Evolutionary conservation across 1,140 invertebrate genomes (phyloP), one percentile per base, ranked within the genome.

Genomic region (Caenorhabditis inopinata): DNA sequence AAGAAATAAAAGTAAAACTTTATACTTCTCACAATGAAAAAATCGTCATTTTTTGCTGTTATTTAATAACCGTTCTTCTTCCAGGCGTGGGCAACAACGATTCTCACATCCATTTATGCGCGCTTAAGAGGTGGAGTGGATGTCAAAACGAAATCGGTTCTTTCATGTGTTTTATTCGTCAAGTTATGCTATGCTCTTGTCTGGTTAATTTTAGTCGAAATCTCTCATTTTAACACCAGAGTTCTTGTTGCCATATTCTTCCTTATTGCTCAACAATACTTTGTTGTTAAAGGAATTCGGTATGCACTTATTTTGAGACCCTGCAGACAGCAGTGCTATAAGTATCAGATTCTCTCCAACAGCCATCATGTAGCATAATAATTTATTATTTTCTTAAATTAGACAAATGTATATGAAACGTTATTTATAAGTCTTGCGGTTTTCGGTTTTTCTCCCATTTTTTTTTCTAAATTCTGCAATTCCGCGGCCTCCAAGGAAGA

Each of bases 361-460:
- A 68, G 38, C 21, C 58, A 68, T 68, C 32, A 68, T 12, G 58
- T 68, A 23, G 58, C 58, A 38, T 68, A n/a, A 68, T 68, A 38
- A 68, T 68, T 68, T 38, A 68, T 68, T 68, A 38, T 18, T 2
- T 21, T 29, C n/a, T 68, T 29, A 25, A 38, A 68, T 38, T 68
- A 42, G 32, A 68, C 35, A 68, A 68, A 68, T 42, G 32, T 38
- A 68, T 25, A 32, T 58, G 58, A 68, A 29, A 25, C 21, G 27
- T 38, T 29, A 68, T 68, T 38, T 38, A 68, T 68, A 68, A 68
- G 35, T 29, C 14, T 42, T 14, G n/a, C n/a, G 51, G 58, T 68
- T 68, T 68, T 68, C 32, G 14, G 18, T 68, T 38, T 68, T 21
- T 12, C 23, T 38, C 58, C 23, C 11, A 23, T 58, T 32, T 27